Evolutionary conservation across 2,113 vertebrate species (phyloP), one percentile per base, ranked within the genome.

Genomic region (Gavialis gangeticus): DNA sequence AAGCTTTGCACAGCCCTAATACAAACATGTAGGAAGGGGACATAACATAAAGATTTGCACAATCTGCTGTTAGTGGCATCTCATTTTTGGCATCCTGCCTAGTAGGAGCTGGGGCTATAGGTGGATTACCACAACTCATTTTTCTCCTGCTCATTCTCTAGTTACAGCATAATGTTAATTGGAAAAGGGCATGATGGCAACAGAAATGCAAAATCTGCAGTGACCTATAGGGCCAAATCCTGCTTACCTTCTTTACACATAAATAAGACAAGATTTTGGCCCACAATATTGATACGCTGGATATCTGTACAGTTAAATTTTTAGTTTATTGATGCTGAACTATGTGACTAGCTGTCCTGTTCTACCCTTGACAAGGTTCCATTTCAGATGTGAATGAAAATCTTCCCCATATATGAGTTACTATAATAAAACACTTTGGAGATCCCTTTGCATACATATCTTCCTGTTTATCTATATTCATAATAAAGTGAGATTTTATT

Each of bases 141-240:
- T 87, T 90, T 82, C 90, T 95, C 82, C 84, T 85, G 76, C 59
- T 30, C 63, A 96, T 83, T 63, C 87, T 91, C 81, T 93, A 89
- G 83, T 79, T 76, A 62, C 37, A 82, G 92, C 93, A 79, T 93
- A 83, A 88, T 92, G 82, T 82, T 92, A 90, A 66, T 90, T 82
- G 27, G 79, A 24, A 22, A 10, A 37, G 5, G 30, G 5, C 6
- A 22, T 73, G 34, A 46, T 73, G 69, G 30, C 34, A 73, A 46
- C 22, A 73, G 69, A 73, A 73, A 46, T 34, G 24, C 13, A 5
- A 37, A 46, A 15, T 73, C 46, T 73, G 11, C 71, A 88, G 62
- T 88, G 92, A 94, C 76, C 88, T 83, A 90, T 86, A 17, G 37
- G 88, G 56, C 64, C 81, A 66, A 64, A 9, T 67, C 90, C 58